phyloP scores from a whole-genome alignment of 2,797 vertebrate species.

The Cyclopterus lumpus region DNA sequence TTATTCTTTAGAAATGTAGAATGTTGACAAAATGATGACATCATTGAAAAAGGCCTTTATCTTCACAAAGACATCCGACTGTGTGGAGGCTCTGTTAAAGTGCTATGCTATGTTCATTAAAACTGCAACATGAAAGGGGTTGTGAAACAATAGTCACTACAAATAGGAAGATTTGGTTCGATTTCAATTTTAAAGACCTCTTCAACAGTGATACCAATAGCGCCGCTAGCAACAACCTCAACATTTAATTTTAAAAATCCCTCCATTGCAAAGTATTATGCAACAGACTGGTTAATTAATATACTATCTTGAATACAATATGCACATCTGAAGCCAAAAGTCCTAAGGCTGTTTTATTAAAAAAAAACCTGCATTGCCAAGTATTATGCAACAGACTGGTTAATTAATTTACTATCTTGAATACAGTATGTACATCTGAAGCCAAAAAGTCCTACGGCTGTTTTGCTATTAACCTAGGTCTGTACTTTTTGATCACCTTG shows the following conservation, averaged over 20 bases:
- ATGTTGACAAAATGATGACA: constrained; percentile 6
- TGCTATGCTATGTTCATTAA: neutral
- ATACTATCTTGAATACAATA: constrained; percentile 12
- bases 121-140: neutral
- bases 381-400: constrained; percentile 2
- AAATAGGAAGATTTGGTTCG: constrained; percentile 1
- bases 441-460: neutral
- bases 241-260: neutral
- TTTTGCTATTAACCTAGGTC: neutral
- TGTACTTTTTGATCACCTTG: constrained; percentile 82
- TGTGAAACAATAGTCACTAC: constrained; percentile 3
- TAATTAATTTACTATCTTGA: constrained; percentile 5
- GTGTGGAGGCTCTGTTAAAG: no score
- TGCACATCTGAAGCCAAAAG: neutral
- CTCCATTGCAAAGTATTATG: neutral
- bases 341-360: neutral
- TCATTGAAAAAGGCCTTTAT: neutral
- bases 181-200: neutral
- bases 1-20: constrained; percentile 19
- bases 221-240: neutral
- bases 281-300: constrained; percentile 14
- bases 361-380: neutral
- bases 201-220: neutral
- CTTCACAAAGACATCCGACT: neutral
- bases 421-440: constrained; percentile 17